Percentiles rank a stretch among this genome's conserved stretches.
phyloP scores from a whole-genome alignment of 2,113 vertebrate genomes.

The Phodopus roborovskii region DNA sequence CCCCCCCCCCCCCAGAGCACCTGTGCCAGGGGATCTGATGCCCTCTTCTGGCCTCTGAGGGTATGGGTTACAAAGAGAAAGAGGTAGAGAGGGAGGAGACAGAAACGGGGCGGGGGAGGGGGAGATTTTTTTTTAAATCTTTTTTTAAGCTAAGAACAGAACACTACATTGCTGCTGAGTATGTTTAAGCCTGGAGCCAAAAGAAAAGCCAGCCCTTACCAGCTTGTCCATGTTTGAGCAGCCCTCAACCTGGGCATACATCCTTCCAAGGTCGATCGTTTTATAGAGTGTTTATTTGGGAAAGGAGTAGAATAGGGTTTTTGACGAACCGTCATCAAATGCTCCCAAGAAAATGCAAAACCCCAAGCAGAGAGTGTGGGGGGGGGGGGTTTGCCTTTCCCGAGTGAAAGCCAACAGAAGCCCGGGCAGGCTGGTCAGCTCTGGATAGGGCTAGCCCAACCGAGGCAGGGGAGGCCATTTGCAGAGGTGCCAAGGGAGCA shows the following conservation, averaged over 20 bases:
- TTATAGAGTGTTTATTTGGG: constrained; percentile 51
- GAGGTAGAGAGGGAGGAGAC: no score
- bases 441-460: background rate
- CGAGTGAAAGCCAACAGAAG: background rate
- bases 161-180: background rate
- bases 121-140: background rate
- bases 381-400: background rate
- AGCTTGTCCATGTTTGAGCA: accelerated
- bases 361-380: background rate
- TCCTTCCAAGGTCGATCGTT: constrained; percentile 33
- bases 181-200: background rate
- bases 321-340: constrained; percentile 47
- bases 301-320: constrained; percentile 59
- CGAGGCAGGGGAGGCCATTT: constrained; percentile 47
- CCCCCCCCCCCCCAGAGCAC: background rate
- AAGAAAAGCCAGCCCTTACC: background rate
- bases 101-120: no score
- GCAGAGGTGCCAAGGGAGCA: background rate
- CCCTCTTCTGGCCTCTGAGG: background rate
- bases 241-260: background rate
- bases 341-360: constrained; percentile 49
- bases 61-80: background rate
- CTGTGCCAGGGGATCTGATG: background rate
- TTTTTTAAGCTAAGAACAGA: background rate
- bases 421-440: background rate